Percentiles rank a stretch among this genome's conserved stretches.
phyloP scores from a whole-genome alignment of 2,113 vertebrate genomes.

The Vulpes ferrilata region DNA sequence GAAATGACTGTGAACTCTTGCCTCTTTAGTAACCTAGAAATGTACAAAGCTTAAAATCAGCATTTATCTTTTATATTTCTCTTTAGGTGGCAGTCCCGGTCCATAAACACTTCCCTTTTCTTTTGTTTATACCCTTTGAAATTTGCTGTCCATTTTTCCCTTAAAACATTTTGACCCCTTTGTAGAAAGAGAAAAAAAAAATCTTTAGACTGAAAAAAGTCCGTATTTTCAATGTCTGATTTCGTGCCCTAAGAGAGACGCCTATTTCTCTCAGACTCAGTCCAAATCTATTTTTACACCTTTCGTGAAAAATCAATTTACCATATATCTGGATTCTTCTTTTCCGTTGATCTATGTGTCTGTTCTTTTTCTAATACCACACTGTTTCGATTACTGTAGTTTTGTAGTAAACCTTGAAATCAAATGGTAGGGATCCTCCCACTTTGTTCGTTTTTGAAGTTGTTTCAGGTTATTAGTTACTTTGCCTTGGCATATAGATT shows the following conservation, averaged over 20 bases:
- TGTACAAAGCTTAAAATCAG: background rate
- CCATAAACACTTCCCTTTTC: background rate
- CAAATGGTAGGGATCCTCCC: background rate
- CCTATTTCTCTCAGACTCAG: conserved; percentile 22
- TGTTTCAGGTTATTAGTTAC: background rate
- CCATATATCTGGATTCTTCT: background rate
- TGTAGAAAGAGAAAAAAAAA: background rate
- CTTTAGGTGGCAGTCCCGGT: background rate
- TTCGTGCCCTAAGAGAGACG: background rate
- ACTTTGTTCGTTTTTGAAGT: background rate
- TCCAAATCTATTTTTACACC: background rate
- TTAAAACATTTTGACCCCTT: background rate
- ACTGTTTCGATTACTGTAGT: conserved; percentile 2
- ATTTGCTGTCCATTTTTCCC: background rate
- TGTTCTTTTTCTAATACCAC: background rate
- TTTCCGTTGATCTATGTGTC: background rate
- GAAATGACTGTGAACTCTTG: background rate
- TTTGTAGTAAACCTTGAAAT: conserved; percentile 7
- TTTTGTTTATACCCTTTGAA: background rate
- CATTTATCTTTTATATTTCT: background rate
- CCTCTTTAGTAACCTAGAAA: background rate
- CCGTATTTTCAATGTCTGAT: conserved; percentile 34
- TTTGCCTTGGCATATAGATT: background rate
- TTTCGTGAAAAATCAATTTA: conserved; percentile 4
- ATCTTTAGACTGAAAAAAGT: background rate